phyloP scores from a whole-genome alignment of 2,797 vertebrate genomes.

The Odontamblyopus lacepedii region DNA sequence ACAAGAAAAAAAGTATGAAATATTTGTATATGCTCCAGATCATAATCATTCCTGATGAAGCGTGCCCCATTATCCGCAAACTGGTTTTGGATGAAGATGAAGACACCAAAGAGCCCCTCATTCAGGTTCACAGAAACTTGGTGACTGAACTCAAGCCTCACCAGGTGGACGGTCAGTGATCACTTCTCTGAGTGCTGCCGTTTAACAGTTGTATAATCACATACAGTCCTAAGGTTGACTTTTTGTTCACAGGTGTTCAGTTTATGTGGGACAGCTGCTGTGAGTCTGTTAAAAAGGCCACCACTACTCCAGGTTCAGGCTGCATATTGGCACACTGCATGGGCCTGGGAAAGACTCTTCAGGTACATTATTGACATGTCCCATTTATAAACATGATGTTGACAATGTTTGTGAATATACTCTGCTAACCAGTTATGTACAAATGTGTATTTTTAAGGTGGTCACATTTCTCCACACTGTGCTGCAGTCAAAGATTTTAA shows the following conservation, averaged over 20 bases:
- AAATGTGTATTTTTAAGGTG: constrained; percentile 76
- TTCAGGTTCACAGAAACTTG: constrained; percentile 91
- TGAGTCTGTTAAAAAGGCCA: constrained; percentile 92
- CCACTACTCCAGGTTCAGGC: constrained; percentile 89
- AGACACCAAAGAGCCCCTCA: constrained; percentile 86
- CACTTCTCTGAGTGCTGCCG: background rate
- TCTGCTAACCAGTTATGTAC: background rate
- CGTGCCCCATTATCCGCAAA: constrained; percentile 88
- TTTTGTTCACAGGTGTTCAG: constrained; percentile 83
- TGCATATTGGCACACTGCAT: constrained; percentile 97
- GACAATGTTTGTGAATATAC: too few relatives aligned
- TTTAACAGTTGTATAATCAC: background rate
- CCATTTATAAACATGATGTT: background rate
- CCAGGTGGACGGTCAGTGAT: constrained; percentile 91
- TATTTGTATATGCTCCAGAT: constrained; percentile 71
- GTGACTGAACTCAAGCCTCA: constrained; percentile 93
- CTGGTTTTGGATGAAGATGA: constrained; percentile 93
- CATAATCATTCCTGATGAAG: constrained; percentile 80
- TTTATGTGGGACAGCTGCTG: constrained; percentile 99
- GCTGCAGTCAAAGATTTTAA: constrained; percentile 83
- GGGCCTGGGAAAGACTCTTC: constrained; percentile 95
- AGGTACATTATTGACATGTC: constrained; percentile 73
- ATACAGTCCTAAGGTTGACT: background rate
- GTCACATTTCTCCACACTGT: constrained; percentile 94
- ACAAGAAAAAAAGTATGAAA: background rate